These are phyloP conservation scores for Aphidius gifuensis DNA, from an alignment of 1,140 invertebrate species.

Conservation along the genomic window DNA sequence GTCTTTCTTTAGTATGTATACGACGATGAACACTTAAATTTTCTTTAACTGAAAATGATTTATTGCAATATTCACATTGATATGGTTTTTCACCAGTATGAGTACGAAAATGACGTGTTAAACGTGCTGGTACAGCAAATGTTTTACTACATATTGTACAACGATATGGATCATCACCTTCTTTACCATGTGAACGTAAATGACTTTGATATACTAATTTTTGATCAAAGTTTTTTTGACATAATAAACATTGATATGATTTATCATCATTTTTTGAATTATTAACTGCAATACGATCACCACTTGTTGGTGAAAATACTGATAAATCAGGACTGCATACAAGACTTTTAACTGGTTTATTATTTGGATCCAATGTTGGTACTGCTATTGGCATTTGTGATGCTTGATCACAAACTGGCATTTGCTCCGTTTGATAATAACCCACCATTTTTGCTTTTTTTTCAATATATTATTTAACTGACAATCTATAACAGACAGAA, in stretches of 20 bases:
- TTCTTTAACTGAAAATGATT: slow-evolving; percentile 88
- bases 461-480: slow-evolving; percentile 14
- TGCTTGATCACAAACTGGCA: slow-evolving; percentile 19
- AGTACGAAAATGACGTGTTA: slow-evolving; percentile 87
- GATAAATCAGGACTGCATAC: slow-evolving; percentile 48
- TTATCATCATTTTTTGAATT: slow-evolving; percentile 22
- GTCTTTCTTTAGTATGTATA: slow-evolving; percentile 85
- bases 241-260: slow-evolving; percentile 57
- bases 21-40: slow-evolving; percentile 88
- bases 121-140: slow-evolving; percentile 84
- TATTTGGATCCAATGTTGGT: slow-evolving; percentile 20
- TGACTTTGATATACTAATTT: slow-evolving; percentile 62
- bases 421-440: slow-evolving; percentile 35
- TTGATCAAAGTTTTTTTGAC: slow-evolving; percentile 61
- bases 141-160: slow-evolving; percentile 91
- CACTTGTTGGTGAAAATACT: slow-evolving; percentile 32
- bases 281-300: slow-evolving; percentile 3
- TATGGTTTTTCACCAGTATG: slow-evolving; percentile 85
- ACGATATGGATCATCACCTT: slow-evolving; percentile 73
- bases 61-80: slow-evolving; percentile 89
- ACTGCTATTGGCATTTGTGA: slow-evolving; percentile 24
- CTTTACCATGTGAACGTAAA: slow-evolving; percentile 59
- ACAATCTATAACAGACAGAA: too few relatives aligned
- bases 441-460: slow-evolving; percentile 39
- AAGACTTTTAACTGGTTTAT: slow-evolving; percentile 43